Conservation (phyloP, 2,888 invertebrate species). For the Chloroclysta siterata region DNA sequence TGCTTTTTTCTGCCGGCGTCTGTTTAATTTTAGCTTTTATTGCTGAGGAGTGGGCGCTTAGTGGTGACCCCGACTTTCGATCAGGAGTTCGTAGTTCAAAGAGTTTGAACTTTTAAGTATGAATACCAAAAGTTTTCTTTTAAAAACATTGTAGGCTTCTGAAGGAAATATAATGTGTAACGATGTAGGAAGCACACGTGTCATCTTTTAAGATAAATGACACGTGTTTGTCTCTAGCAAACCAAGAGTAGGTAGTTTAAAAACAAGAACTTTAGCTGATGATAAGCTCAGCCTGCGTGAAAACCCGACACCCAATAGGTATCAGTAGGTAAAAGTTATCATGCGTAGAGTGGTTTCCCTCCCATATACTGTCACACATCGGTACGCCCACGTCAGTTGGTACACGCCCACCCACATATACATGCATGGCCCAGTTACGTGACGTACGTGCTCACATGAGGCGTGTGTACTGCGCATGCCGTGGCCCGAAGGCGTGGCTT, state of each 20-base stretch:
- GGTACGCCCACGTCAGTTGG: slow-evolving; percentile 64
- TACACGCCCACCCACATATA: slow-evolving; percentile 70
- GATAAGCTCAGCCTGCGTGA: not conserved
- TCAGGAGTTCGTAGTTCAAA: slow-evolving; percentile 9
- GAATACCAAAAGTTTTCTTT: too few relatives aligned
- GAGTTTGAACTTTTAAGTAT: not conserved
- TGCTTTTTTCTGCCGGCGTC: slow-evolving; percentile 49
- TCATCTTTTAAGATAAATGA: too few relatives aligned
- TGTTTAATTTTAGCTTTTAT: slow-evolving; percentile 45
- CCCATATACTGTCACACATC: slow-evolving; percentile 59
- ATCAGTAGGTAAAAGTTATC: slow-evolving; percentile 30
- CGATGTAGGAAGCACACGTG: too few relatives aligned
- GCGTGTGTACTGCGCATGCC: slow-evolving; percentile 76
- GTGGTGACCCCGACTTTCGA: not conserved
- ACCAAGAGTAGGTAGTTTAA: not conserved
- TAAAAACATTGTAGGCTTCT: too few relatives aligned
- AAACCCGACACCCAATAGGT: slow-evolving; percentile 23
- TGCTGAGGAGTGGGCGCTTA: slow-evolving; percentile 37
- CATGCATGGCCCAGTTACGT: slow-evolving; percentile 59
- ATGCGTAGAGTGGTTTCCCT: slow-evolving; percentile 31
- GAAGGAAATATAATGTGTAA: not conserved
- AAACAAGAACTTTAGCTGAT: not conserved
- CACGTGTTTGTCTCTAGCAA: too few relatives aligned
- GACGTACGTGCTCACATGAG: slow-evolving; percentile 62
- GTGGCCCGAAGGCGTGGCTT: slow-evolving; percentile 72